Evolutionary conservation across 2,888 invertebrate species (phyloP).

Genomic region (Biston stratarius): DNA sequence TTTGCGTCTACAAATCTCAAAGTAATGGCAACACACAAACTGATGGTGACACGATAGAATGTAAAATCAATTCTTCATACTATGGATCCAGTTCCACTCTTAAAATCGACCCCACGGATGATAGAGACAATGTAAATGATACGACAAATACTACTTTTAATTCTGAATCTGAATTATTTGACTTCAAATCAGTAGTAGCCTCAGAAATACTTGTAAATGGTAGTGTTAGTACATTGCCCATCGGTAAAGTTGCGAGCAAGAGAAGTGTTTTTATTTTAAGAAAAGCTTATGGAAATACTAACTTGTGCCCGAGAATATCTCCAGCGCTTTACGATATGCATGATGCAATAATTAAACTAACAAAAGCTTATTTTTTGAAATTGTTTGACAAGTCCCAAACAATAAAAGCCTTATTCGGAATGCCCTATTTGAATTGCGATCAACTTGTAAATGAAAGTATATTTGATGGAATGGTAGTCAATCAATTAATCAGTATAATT

Average conservation of each 20-base stretch:
- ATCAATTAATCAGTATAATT: constrained; percentile 11
- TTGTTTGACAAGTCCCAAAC: constrained; percentile 11
- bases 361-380: constrained; percentile 30
- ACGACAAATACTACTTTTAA: constrained; percentile 15
- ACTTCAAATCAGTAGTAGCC: constrained; percentile 9
- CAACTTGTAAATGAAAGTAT: constrained; percentile 34
- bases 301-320: constrained; percentile 15
- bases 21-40: not conserved
- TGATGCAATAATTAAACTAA: constrained; percentile 14
- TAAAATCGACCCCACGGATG: constrained; percentile 20
- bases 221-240: constrained; percentile 29
- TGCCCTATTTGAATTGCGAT: constrained; percentile 17
- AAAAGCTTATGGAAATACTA: constrained; percentile 39
- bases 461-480: constrained; percentile 27
- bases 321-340: constrained; percentile 10
- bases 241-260: constrained; percentile 31
- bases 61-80: constrained; percentile 19
- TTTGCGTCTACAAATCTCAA: not conserved
- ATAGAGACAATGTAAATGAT: constrained; percentile 17
- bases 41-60: not conserved
- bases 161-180: constrained; percentile 28
- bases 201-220: constrained; percentile 26
- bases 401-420: constrained; percentile 18
- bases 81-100: constrained; percentile 31
- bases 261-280: constrained; percentile 26